Evolutionary conservation across 2,113 vertebrate genomes (phyloP), one percentile per base, ranked within the genome.

Genomic region (Todiramphus chloris): DNA sequence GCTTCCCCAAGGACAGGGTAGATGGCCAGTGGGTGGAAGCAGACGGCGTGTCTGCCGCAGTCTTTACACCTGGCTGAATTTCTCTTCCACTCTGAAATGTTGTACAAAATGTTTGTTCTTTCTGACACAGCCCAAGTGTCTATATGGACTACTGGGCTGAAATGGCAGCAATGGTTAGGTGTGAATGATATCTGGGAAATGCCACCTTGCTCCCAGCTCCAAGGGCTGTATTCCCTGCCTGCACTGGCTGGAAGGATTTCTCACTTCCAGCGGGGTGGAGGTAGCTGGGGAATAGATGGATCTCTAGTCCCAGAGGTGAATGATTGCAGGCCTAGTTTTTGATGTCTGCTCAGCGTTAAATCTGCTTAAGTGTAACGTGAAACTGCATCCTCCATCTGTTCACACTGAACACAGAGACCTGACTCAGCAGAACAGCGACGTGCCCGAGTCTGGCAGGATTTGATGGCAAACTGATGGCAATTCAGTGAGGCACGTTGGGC

Each of bases 21-120:
- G 56, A 9, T 88, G 50, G 30, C 31, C 60, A 2, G 24, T 17
- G 56, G 44, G 3, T 16, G 67, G 73, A 39, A 58, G 24, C 28
- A 66, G 5, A 4, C 11, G 5, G 20, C 48, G 28, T 73, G 12
- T 44, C 13, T 2, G 2, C 14, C 17, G 2, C 2, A 23, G 28
- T 24, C 28, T 70, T 43, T 56, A 13, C 23, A 51, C 21, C 6
- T 80, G 87, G 7, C 44, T 74, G 62, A 9, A 25, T 51, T 76
- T 66, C 16, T 50, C 8, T 66, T 62, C 19, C 25, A 16, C 27
- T 62, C 20, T 13, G 37, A 48, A 39, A 24, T 23, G 11, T 39
- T 82, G 46, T 33, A 20, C 23, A 16, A 43, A 76, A 6, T 25
- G 16, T 60, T 33, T 33, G 5, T 55, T 73, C 8, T 83, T 80